Base-by-base conservation (phyloP, 2,888 invertebrate species). In the Synanthedon tipuliformis region DNA sequence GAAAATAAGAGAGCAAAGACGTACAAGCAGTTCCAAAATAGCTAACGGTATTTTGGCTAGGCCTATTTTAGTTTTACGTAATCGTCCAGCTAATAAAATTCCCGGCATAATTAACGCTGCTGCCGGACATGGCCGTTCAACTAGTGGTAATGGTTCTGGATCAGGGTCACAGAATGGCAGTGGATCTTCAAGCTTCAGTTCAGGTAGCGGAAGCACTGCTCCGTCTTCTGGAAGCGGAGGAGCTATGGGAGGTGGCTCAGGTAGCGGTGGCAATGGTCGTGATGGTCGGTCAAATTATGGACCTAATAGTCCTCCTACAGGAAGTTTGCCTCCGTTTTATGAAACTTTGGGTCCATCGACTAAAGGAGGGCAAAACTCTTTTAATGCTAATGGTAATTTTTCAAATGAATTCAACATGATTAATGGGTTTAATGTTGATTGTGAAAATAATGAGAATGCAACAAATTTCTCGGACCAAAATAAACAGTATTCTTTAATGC, bases 321-420 rank as follows among this genome's bases (percentile, higher is more conserved):
- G 94, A 12, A 94, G 94, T 52, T 82, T 95, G 56, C 95, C 95
- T n/a, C 95, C 95, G 1, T 95, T 95, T 69, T 95, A 95, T 75
- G 95, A 95, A 79, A 94, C 94, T 10, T 88, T 95, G 0, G 87
- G 85, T 16, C 84, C 86, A 15, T 84, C 84, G 3, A 83, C 85
- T 15, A 95, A 95, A 76, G 91, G 92, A 52, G 94, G 94, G 12
- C 94, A 93, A 68, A 92, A 91, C 60, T 89, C 91, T 11, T 94
- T 91, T 68, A 93, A 92, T 68, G 91, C 91, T 23, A 91, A 90
- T 65, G 88, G 91, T 41, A 90, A 88, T 61, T 92, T 91, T 64
- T 80, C 89, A 23, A 93, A 92, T 68, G 90, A 90, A 55, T 93
- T 93, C 73, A 85, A 92, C 48, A 89, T 93, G 52, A 89, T 93